Percentiles rank a stretch among this genome's conserved stretches.
Evolutionary conservation across 2,797 vertebrate genomes (phyloP).

Genomic region (Glyptemys insculpta): DNA sequence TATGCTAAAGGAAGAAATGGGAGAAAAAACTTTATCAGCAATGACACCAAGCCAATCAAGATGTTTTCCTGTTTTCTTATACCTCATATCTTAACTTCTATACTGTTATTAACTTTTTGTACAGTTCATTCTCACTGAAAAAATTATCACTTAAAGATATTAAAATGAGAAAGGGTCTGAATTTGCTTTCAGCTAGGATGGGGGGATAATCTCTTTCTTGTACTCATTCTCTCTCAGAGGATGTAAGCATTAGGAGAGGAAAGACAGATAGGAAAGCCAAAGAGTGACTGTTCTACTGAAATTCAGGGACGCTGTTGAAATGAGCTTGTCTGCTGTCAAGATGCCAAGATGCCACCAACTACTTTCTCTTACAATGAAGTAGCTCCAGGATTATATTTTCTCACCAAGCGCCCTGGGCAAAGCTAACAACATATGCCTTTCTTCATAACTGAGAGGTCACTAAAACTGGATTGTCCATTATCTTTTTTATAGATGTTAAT

Average conservation of each 20-base stretch:
- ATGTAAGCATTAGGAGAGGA: background rate
- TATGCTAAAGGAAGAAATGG: background rate
- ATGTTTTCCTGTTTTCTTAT: background rate
- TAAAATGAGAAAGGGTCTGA: background rate
- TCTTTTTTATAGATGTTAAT: background rate
- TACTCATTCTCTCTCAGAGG: background rate
- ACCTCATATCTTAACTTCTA: background rate
- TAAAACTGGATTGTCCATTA: background rate
- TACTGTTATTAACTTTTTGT: background rate
- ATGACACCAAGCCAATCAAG: background rate
- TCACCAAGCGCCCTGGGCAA: background rate
- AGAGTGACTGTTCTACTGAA: background rate
- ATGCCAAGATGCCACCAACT: background rate
- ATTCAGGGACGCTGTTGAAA: background rate
- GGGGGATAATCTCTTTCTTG: fast-evolving
- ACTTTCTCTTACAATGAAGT: background rate
- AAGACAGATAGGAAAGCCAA: background rate
- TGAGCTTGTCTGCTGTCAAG: background rate
- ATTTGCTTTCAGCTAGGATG: background rate
- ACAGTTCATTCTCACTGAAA: background rate
- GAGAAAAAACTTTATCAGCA: background rate
- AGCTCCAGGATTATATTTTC: background rate
- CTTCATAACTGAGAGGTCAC: background rate
- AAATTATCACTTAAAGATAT: background rate
- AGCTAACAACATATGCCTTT: background rate